Conservation (phyloP, 1,140 invertebrate genomes). For the Cheumatopsyche charites region DNA sequence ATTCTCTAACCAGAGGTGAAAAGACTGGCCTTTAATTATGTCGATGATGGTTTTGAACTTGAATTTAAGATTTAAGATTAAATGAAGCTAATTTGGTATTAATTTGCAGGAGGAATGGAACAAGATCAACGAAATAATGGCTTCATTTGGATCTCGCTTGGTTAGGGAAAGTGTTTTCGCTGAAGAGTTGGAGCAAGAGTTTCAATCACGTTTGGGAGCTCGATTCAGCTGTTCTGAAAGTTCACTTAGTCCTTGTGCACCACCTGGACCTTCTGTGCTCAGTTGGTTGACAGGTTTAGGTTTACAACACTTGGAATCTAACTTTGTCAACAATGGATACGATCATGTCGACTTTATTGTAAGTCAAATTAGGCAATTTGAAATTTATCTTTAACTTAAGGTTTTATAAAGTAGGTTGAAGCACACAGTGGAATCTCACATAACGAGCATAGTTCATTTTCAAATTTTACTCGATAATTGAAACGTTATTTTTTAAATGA, state of each 20-base stretch:
- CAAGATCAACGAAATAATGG: conserved; percentile 94
- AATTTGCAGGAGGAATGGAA: conserved; percentile 85
- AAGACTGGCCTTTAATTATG: too few relatives aligned
- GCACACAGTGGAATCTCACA: too few relatives aligned
- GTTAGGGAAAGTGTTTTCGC: conserved; percentile 83
- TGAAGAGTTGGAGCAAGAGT: conserved; percentile 81
- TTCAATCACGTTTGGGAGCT: conserved; percentile 73
- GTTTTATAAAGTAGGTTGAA: too few relatives aligned
- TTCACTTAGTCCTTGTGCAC: conserved; percentile 51
- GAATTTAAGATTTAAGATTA: too few relatives aligned
- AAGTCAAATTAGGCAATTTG: conserved; percentile 58
- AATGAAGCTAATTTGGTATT: too few relatives aligned
- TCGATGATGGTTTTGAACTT: too few relatives aligned
- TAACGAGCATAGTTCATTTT: too few relatives aligned
- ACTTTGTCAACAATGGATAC: conserved; percentile 86
- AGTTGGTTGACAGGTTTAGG: conserved; percentile 81
- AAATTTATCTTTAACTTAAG: too few relatives aligned
- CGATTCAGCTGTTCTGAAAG: conserved; percentile 59
- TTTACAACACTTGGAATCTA: conserved; percentile 81
- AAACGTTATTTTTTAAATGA: too few relatives aligned
- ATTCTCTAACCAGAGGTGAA: too few relatives aligned
- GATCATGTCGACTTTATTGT: conserved; percentile 94
- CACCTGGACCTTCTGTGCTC: conserved; percentile 62
- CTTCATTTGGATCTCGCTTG: conserved; percentile 82
- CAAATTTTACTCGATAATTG: too few relatives aligned